These are phyloP conservation scores for Drosophila subsilvestris DNA, from an alignment of 2,888 invertebrate species.

Conservation along the genomic window DNA sequence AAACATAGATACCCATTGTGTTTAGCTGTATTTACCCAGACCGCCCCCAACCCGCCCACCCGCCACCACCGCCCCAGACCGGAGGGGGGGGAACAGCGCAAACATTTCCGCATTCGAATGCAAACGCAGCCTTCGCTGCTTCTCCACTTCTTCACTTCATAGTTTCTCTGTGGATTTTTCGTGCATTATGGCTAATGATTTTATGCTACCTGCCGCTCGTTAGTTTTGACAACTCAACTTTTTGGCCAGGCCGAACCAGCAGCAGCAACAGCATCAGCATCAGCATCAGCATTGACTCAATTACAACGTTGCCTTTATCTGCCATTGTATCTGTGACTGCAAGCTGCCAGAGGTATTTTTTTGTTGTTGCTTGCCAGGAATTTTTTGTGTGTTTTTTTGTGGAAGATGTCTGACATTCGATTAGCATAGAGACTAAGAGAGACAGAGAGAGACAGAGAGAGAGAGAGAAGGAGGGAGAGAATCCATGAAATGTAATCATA, in stretches of 20 bases:
- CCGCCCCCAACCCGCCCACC: not conserved
- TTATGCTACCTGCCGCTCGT: slow-evolving; percentile 14
- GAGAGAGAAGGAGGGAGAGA: not conserved
- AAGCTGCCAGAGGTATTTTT: not conserved
- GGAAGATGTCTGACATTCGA: not conserved
- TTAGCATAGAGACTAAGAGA: not conserved
- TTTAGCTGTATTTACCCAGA: slow-evolving; percentile 27
- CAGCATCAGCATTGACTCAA: slow-evolving; percentile 59
- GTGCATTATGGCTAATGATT: slow-evolving; percentile 39
- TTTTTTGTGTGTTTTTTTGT: not conserved
- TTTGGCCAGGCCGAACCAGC: slow-evolving; percentile 35
- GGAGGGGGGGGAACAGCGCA: slow-evolving; percentile 11
- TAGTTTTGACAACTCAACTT: slow-evolving; percentile 38
- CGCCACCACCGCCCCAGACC: not conserved
- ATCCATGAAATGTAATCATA: slow-evolving; percentile 1
- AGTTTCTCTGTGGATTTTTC: slow-evolving; percentile 9
- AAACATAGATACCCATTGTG: slow-evolving; percentile 1
- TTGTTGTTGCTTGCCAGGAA: not conserved
- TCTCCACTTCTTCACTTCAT: not conserved
- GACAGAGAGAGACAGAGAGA: not conserved
- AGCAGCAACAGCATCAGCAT: slow-evolving; percentile 14
- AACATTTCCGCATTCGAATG: slow-evolving; percentile 60
- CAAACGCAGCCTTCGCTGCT: slow-evolving; percentile 26
- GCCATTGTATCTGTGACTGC: slow-evolving; percentile 54
- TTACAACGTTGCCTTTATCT: slow-evolving; percentile 41